Evolutionary conservation across 2,113 vertebrate species (phyloP).

Genomic region (Phocoena sinus): DNA sequence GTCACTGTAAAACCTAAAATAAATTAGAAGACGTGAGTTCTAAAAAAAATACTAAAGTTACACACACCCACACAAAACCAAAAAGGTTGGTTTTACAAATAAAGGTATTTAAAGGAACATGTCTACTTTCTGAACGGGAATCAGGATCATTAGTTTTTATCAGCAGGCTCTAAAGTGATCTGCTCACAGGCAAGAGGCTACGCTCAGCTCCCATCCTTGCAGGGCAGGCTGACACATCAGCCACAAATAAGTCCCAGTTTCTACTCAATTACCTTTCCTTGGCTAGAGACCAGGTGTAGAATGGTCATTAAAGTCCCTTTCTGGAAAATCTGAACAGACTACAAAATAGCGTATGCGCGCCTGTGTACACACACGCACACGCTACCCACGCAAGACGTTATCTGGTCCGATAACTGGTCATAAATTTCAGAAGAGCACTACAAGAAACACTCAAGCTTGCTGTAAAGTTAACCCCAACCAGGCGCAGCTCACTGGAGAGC

Average conservation of each 20-base stretch:
- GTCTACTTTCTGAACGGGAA: neutral
- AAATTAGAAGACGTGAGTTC: neutral
- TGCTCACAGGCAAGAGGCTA: too few relatives aligned
- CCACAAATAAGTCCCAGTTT: fast-evolving
- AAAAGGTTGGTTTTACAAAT: neutral
- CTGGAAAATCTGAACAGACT: neutral
- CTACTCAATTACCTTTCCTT: neutral
- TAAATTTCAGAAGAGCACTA: neutral
- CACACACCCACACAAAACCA: neutral
- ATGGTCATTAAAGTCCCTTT: neutral
- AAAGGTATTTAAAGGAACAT: neutral
- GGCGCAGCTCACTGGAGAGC: neutral
- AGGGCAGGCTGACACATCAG: too few relatives aligned
- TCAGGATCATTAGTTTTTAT: neutral
- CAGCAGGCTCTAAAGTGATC: neutral
- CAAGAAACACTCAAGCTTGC: neutral
- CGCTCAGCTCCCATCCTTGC: fast-evolving
- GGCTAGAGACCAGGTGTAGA: neutral
- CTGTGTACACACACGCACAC: too few relatives aligned
- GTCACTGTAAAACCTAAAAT: conserved; percentile 89
- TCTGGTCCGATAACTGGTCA: neutral
- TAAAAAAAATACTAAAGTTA: neutral
- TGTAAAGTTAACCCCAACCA: neutral
- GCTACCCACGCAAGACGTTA: neutral
- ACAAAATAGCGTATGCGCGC: neutral